These are phyloP conservation scores for Drosophila ambigua DNA, from an alignment of 1,140 invertebrate species.

Conservation along the genomic window DNA sequence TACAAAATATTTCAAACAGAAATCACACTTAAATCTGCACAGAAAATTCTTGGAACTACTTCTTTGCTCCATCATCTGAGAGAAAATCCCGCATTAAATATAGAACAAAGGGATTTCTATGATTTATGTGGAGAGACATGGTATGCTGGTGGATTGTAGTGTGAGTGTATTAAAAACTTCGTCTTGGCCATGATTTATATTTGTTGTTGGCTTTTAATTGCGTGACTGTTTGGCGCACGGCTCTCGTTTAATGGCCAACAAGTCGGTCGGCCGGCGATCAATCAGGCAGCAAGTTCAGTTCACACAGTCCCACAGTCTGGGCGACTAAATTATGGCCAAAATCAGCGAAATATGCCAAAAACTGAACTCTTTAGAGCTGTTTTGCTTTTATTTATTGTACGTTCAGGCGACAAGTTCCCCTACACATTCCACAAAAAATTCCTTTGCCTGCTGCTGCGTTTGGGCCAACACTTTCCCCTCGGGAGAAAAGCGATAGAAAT, in stretches of 20 bases:
- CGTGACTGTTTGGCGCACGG: conserved; percentile 62
- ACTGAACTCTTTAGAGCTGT: conserved; percentile 38
- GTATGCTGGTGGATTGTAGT: conserved; percentile 1
- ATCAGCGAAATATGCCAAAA: conserved; percentile 7
- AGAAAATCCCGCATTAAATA: conserved; percentile 25
- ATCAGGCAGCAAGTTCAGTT: conserved; percentile 43
- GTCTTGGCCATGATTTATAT: conserved; percentile 37
- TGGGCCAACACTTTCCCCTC: conserved; percentile 4
- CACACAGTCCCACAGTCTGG: conserved; percentile 20
- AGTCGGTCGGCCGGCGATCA: conserved; percentile 59
- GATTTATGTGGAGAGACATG: conserved; percentile 23
- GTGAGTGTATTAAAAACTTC: conserved; percentile 36
- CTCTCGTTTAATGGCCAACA: conserved; percentile 73
- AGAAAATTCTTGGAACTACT: conserved; percentile 3
- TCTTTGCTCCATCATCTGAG: background rate
- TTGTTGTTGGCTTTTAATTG: conserved; percentile 56
- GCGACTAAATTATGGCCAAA: conserved; percentile 42
- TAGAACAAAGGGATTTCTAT: conserved; percentile 48
- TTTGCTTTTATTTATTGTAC: conserved; percentile 57
- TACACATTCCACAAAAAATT: conserved; percentile 1
- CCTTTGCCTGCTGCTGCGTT: conserved; percentile 4
- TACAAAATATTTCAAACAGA: too few species aligned
- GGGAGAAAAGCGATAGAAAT: conserved; percentile 17
- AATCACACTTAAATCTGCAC: too few species aligned
- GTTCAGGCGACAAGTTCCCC: conserved; percentile 46